Evolutionary conservation across 2,888 invertebrate genomes (phyloP).

Genomic region (Spicauda simplicius): DNA sequence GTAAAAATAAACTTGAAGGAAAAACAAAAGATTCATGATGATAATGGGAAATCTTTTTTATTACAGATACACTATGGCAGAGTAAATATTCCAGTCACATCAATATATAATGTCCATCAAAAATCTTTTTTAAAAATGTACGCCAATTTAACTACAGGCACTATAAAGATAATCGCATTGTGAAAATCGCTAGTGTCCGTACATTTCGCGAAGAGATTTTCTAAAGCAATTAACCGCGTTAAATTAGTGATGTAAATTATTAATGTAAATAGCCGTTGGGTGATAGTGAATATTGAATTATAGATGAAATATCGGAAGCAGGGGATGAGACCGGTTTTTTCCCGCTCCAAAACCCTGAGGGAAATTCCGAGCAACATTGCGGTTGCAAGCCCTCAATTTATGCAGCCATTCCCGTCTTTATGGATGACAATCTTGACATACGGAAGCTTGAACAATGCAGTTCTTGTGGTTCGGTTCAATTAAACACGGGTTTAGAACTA

Average conservation of each 20-base stretch:
- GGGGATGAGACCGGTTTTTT: slow-evolving; percentile 67
- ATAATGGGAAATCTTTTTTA: too few species aligned
- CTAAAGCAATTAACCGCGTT: slow-evolving; percentile 41
- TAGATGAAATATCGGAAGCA: slow-evolving; percentile 68
- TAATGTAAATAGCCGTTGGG: slow-evolving; percentile 62
- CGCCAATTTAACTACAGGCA: background rate
- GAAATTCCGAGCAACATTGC: slow-evolving; percentile 72
- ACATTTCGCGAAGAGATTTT: slow-evolving; percentile 1
- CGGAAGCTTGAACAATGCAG: slow-evolving; percentile 65
- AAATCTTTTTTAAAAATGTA: background rate
- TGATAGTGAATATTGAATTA: slow-evolving; percentile 74
- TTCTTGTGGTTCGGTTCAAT: slow-evolving; percentile 57
- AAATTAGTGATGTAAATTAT: slow-evolving; percentile 66
- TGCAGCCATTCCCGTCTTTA: slow-evolving; percentile 72
- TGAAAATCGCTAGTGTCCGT: background rate
- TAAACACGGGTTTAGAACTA: background rate
- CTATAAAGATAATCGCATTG: slow-evolving; percentile 11
- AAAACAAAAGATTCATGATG: too few species aligned
- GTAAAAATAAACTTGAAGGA: too few species aligned
- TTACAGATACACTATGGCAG: too few species aligned
- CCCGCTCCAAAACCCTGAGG: slow-evolving; percentile 70
- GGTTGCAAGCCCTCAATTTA: slow-evolving; percentile 77
- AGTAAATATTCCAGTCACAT: too few species aligned
- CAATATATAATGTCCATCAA: background rate
- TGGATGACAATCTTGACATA: slow-evolving; percentile 73